phyloP scores from a whole-genome alignment of 2,797 vertebrate genomes.

The Ciconia nigra region DNA sequence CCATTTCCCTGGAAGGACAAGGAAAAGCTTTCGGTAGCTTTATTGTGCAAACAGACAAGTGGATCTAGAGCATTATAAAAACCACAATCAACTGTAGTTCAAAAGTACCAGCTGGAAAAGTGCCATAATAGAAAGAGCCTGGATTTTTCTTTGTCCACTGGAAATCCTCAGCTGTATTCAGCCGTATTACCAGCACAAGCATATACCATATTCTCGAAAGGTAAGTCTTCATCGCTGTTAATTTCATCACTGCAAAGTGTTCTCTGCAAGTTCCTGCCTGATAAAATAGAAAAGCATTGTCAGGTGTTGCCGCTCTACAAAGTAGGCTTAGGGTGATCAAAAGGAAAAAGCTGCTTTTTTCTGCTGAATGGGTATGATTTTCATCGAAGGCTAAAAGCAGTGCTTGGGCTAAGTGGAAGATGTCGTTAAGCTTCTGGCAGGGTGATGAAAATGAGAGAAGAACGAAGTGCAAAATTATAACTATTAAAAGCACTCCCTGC shows the following conservation, averaged over 20 bases:
- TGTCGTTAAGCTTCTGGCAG: background rate
- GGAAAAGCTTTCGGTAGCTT: background rate
- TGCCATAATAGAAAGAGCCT: constrained; percentile 92
- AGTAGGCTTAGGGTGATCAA: background rate
- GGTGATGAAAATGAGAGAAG: background rate
- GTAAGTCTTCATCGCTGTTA: constrained; percentile 55
- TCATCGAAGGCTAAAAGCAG: background rate
- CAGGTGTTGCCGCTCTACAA: background rate
- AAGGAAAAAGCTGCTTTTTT: background rate
- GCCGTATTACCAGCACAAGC: constrained; percentile 77
- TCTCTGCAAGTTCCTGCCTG: constrained; percentile 2
- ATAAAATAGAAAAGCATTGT: background rate
- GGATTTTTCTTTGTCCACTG: constrained; percentile 86
- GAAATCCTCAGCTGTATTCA: constrained; percentile 81
- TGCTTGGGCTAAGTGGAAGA: background rate
- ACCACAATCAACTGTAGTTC: background rate
- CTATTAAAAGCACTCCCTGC: background rate
- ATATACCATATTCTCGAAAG: constrained; percentile 71
- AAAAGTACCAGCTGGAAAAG: constrained; percentile 87
- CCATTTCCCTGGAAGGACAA: background rate
- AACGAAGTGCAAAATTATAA: background rate
- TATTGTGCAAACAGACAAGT: background rate
- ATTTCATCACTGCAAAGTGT: background rate
- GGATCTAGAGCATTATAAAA: background rate
- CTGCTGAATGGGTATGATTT: background rate